Base-by-base conservation (phyloP, 2,113 vertebrate species). In the Indicator indicator region DNA sequence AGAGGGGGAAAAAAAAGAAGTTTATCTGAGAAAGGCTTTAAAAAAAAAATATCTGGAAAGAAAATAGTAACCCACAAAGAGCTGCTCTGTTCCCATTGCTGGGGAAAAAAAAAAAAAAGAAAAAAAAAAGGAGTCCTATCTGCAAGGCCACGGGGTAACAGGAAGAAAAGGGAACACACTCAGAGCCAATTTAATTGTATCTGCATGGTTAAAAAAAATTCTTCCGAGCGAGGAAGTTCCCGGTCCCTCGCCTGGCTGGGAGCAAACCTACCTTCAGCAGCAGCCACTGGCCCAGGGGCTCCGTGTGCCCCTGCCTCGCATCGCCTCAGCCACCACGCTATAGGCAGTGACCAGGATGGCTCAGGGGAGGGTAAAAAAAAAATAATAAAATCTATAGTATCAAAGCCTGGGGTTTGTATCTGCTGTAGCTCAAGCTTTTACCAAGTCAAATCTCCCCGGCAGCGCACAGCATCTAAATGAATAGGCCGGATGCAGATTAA, bases 401-500 rank as follows among this genome's bases (percentile, higher is more conserved):
- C 82, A 36, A 94, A 55, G 71, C 82, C 95, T 13, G 86, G 40
- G 94, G 94, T 94, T 95, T 96, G 94, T 86, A 89, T 95, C 91
- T 97, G 94, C 85, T 88, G 95, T 58, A 93, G 97, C 97, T 97
- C 97, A 95, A 94, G 98, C 97, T 97, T 96, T 97, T 94, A 96
- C 97, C 96, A 95, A 97, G 96, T 98, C 97, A 96, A 94, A 96
- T 95, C 98, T 97, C 97, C 95, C 92, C 93, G 93, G 97, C 97
- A 94, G 98, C 94, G 96, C 97, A 58, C 95, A 95, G 98, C 97
- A 98, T 98, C 97, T 93, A 97, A 98, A 98, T 98, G 98, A 97
- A 97, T 96, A 94, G 97, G 97, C 98, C 97, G 98, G 98, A 98
- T 97, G 98, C 97, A 97, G 97, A 98, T 97, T 97, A 97, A 94